Percentiles rank a stretch among this genome's conserved stretches.
Evolutionary conservation across 1,140 invertebrate species (phyloP).

Genomic region (Anastrepha ludens): DNA sequence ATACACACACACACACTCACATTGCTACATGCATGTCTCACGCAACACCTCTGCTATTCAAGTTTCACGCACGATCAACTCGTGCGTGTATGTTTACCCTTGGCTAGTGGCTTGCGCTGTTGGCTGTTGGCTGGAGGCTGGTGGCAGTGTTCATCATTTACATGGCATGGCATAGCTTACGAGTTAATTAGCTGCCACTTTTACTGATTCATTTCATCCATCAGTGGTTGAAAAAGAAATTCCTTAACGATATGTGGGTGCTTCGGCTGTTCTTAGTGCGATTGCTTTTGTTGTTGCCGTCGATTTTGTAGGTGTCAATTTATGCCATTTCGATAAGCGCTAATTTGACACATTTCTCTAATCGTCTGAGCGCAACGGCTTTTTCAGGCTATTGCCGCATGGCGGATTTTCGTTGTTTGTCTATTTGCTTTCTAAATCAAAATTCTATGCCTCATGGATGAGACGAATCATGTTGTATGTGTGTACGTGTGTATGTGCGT

Average conservation of each 20-base stretch:
- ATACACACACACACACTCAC: too few relatives aligned
- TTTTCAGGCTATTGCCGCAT: background rate
- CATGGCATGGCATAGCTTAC: conserved; percentile 37
- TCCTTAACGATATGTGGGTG: too few relatives aligned
- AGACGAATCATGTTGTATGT: background rate
- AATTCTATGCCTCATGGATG: background rate
- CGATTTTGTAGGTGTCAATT: conserved; percentile 31
- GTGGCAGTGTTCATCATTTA: background rate
- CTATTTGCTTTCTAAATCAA: background rate
- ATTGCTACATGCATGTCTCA: background rate
- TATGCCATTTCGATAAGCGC: conserved; percentile 42
- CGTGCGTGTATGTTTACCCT: background rate
- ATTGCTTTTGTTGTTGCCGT: background rate
- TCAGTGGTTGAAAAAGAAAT: too few relatives aligned
- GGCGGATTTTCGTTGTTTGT: background rate
- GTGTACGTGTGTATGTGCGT: background rate
- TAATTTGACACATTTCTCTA: conserved; percentile 47
- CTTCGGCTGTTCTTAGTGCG: background rate
- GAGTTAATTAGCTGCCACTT: conserved; percentile 31
- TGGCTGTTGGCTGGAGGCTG: background rate
- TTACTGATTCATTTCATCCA: conserved; percentile 6
- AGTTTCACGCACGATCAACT: background rate
- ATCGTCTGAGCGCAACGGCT: background rate
- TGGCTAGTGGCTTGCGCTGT: background rate
- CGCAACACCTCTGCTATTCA: background rate